phyloP scores from a whole-genome alignment of 2,797 vertebrate genomes.

The Periparus ater region DNA sequence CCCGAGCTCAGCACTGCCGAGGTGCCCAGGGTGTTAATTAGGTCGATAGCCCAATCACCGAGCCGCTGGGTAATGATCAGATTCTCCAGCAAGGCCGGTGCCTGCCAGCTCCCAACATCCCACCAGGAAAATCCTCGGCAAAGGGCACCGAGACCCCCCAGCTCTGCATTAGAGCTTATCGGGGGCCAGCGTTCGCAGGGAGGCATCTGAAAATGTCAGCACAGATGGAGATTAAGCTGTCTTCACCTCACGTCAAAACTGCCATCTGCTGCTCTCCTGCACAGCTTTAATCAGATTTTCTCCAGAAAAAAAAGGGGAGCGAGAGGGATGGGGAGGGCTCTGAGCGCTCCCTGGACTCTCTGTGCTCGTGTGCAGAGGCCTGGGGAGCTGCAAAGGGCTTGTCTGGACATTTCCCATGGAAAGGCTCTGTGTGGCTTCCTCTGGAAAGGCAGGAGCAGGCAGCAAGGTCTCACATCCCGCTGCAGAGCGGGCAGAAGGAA shows the following conservation, averaged over 20 bases:
- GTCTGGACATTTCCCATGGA: background rate
- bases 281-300: slow-evolving; percentile 64
- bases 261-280: slow-evolving; percentile 62
- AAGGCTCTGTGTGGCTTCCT: background rate
- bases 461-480: background rate
- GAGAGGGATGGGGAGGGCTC: background rate
- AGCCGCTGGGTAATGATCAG: background rate
- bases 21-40: background rate
- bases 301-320: background rate
- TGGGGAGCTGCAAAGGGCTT: background rate
- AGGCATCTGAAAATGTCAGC: slow-evolving; percentile 59
- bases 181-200: background rate
- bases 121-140: background rate
- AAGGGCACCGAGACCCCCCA: background rate
- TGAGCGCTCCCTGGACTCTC: background rate
- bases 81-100: background rate
- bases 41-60: background rate
- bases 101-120: background rate
- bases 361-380: background rate
- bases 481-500: background rate
- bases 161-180: background rate
- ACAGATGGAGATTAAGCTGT: slow-evolving; percentile 71
- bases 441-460: background rate
- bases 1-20: background rate
- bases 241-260: slow-evolving; percentile 63